Percentiles rank a stretch among this genome's conserved stretches.
These are phyloP conservation scores for Phataginus tetradactyla DNA, from an alignment of 2,797 vertebrate species.

Conservation along the genomic window DNA sequence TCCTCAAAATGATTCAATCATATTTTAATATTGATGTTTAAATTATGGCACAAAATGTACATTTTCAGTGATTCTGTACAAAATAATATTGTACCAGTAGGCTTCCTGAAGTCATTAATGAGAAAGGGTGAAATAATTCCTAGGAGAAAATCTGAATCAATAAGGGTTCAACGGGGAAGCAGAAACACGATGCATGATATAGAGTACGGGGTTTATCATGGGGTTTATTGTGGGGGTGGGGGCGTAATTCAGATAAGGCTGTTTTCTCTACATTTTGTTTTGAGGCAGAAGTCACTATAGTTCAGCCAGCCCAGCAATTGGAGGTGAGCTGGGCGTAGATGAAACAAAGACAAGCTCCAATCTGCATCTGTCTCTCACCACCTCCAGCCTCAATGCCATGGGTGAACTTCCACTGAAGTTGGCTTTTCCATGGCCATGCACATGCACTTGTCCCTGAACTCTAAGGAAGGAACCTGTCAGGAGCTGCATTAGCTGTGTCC, in stretches of 20 bases:
- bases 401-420: background rate
- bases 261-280: background rate
- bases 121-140: conserved; percentile 23
- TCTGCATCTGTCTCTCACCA: background rate
- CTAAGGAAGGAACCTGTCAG: background rate
- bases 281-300: background rate
- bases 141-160: conserved; percentile 17
- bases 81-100: background rate
- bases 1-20: conserved; percentile 11
- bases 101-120: background rate
- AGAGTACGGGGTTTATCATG: background rate
- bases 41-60: conserved; percentile 16
- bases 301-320: background rate
- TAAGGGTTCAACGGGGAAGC: background rate
- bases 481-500: background rate
- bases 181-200: background rate
- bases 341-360: background rate
- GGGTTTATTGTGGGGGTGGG: background rate
- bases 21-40: conserved; percentile 37
- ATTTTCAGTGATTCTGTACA: background rate
- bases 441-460: background rate
- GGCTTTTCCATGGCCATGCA: background rate
- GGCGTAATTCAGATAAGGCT: background rate
- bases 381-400: background rate
- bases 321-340: background rate